These are phyloP conservation scores for Coelogynopora nodosa DNA, from an alignment of 2,888 invertebrate species.

Conservation along the genomic window DNA sequence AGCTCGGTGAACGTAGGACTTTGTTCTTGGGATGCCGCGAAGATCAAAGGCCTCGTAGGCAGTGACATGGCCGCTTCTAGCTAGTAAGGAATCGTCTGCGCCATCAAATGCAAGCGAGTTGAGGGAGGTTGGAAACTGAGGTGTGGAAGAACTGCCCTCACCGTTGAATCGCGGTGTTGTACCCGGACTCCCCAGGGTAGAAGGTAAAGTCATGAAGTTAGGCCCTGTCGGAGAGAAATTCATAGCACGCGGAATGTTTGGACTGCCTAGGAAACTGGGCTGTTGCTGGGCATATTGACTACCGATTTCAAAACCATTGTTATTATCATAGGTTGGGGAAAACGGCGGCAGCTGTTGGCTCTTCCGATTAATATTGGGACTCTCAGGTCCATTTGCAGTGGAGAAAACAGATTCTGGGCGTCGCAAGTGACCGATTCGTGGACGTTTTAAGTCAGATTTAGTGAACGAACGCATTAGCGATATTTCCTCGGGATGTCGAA, in stretches of 20 bases:
- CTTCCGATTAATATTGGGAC: background rate
- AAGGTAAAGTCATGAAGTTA: background rate
- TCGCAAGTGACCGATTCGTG: too few relatives aligned
- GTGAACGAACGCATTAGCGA: slow-evolving; percentile 75
- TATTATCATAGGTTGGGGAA: too few relatives aligned
- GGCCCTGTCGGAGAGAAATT: too few relatives aligned
- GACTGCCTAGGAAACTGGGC: too few relatives aligned
- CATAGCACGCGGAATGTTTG: too few relatives aligned
- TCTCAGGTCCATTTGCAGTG: background rate
- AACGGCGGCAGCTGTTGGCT: background rate
- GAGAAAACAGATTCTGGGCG: too few relatives aligned
- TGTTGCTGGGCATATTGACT: too few relatives aligned
- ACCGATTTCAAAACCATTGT: too few relatives aligned
- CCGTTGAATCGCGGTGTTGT: slow-evolving; percentile 18
- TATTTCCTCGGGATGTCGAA: slow-evolving; percentile 92
- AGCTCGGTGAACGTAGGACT: slow-evolving; percentile 25
- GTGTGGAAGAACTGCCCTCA: background rate
- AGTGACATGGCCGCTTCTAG: background rate
- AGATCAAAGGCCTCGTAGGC: slow-evolving; percentile 20
- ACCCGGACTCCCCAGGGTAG: background rate
- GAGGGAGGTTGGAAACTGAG: background rate
- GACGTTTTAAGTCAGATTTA: slow-evolving; percentile 30
- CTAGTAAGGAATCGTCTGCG: background rate
- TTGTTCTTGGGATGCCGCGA: background rate
- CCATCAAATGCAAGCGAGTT: background rate